Evolutionary conservation across 2,888 invertebrate genomes (phyloP).

Genomic region (Papilio gigon): DNA sequence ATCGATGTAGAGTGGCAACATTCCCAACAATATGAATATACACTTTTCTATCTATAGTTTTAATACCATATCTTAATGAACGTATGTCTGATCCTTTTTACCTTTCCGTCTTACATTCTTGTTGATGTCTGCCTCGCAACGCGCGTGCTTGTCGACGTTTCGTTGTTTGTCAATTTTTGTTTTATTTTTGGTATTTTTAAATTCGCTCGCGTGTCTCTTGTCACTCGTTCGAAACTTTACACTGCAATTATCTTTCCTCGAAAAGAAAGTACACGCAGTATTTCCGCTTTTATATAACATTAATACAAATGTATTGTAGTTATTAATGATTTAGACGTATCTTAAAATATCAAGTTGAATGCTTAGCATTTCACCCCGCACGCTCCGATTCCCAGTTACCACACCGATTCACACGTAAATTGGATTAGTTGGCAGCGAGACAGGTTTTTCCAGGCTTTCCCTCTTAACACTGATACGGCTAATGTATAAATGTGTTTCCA

Average conservation of each 20-base stretch:
- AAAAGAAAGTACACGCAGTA: not conserved
- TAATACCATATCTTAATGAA: too few species aligned
- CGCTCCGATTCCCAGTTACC: not conserved
- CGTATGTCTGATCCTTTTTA: not conserved
- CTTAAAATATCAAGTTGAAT: too few species aligned
- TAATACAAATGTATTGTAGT: too few species aligned
- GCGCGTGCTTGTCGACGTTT: slow-evolving; percentile 2
- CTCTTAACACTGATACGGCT: slow-evolving; percentile 3
- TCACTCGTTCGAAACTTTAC: not conserved
- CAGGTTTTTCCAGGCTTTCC: slow-evolving; percentile 1
- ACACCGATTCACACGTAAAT: not conserved
- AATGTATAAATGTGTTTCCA: slow-evolving; percentile 5
- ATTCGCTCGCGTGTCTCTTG: slow-evolving; percentile 1
- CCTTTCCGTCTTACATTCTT: not conserved
- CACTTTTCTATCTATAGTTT: too few species aligned
- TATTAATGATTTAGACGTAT: too few species aligned
- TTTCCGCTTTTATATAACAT: not conserved
- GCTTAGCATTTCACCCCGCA: not conserved
- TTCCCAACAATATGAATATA: too few species aligned
- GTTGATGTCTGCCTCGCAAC: not conserved
- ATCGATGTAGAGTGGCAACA: too few species aligned
- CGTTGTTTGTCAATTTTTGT: slow-evolving; percentile 3
- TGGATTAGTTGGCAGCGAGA: slow-evolving; percentile 5
- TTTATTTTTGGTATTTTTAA: slow-evolving; percentile 16
- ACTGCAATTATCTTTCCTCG: not conserved